Percentiles rank a stretch among this genome's conserved stretches.
Conservation (phyloP, 2,888 invertebrate species). For the Endotricha flammealis region DNA sequence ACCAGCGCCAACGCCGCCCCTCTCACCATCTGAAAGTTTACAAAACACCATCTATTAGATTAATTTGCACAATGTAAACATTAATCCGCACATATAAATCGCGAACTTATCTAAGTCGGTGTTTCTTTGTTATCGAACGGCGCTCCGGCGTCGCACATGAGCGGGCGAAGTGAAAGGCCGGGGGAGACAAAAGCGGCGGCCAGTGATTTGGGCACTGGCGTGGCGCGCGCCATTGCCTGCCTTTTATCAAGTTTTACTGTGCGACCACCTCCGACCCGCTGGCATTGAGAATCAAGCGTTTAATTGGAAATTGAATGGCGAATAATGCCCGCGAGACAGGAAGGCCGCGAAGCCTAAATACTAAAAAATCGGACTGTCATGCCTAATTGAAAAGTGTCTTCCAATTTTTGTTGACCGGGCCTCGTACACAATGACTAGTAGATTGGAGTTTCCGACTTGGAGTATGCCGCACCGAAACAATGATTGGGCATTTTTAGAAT, state of each 20-base stretch:
- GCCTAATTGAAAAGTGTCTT: conserved; percentile 31
- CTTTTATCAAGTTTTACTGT: conserved; percentile 68
- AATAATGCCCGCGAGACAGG: conserved; percentile 61
- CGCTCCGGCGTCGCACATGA: conserved; percentile 53
- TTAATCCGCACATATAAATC: conserved; percentile 28
- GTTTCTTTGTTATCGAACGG: conserved; percentile 53
- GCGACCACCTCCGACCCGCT: conserved; percentile 65
- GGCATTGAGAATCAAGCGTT: conserved; percentile 75
- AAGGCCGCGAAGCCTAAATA: conserved; percentile 67
- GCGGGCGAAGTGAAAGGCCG: conserved; percentile 71
- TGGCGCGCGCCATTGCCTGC: conserved; percentile 62
- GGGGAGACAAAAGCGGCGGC: conserved; percentile 63
- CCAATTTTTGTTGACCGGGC: conserved; percentile 24
- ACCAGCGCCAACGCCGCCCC: conserved; percentile 71
- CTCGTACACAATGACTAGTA: conserved; percentile 20
- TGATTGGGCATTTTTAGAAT: conserved; percentile 44
- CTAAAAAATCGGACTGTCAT: conserved; percentile 53
- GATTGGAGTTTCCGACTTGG: conserved; percentile 11
- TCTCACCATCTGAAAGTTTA: conserved; percentile 77
- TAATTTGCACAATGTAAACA: conserved; percentile 25
- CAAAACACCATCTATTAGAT: conserved; percentile 58
- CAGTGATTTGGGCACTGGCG: conserved; percentile 62
- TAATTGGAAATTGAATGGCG: conserved; percentile 75
- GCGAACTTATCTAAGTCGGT: conserved; percentile 68
- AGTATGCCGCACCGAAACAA: conserved; percentile 34